Conservation (phyloP, 2,888 invertebrate genomes). For the Cheiracanthium punctorium region DNA sequence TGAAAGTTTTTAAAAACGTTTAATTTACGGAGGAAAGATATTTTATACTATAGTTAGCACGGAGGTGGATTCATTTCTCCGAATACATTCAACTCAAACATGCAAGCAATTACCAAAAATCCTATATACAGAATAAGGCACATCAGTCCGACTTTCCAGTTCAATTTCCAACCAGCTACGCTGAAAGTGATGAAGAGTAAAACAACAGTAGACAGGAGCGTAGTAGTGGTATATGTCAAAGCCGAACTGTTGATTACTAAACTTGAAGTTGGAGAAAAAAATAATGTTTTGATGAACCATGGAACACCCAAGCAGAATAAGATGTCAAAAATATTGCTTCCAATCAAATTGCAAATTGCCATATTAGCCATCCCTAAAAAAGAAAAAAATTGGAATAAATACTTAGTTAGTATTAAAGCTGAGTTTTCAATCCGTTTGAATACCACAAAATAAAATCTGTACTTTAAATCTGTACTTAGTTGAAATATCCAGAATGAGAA, state of each 20-base stretch:
- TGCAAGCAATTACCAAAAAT: constrained; percentile 92
- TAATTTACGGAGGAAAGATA: too few relatives aligned
- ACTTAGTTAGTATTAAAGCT: too few relatives aligned
- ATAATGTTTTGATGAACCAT: constrained; percentile 83
- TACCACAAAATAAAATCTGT: too few relatives aligned
- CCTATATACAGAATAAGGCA: constrained; percentile 94
- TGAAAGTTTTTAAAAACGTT: too few relatives aligned
- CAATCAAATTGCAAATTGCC: constrained; percentile 93
- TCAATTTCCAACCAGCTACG: constrained; percentile 95
- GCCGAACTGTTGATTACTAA: constrained; percentile 80
- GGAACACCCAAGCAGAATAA: constrained; percentile 87
- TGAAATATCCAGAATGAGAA: too few relatives aligned
- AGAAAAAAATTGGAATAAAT: too few relatives aligned
- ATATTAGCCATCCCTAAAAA: constrained; percentile 77
- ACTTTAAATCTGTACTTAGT: too few relatives aligned
- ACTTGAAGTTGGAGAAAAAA: constrained; percentile 44
- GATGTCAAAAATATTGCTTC: constrained; percentile 93
- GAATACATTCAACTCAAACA: constrained; percentile 96
- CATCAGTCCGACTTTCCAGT: constrained; percentile 89
- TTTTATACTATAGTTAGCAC: constrained; percentile 77
- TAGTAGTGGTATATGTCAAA: constrained; percentile 92
- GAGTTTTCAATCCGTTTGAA: too few relatives aligned
- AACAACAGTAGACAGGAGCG: constrained; percentile 92
- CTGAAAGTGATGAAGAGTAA: constrained; percentile 93
- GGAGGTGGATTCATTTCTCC: constrained; percentile 91